These are phyloP conservation scores for Guaruba guarouba DNA, from an alignment of 2,113 vertebrate species.

Conservation along the genomic window DNA sequence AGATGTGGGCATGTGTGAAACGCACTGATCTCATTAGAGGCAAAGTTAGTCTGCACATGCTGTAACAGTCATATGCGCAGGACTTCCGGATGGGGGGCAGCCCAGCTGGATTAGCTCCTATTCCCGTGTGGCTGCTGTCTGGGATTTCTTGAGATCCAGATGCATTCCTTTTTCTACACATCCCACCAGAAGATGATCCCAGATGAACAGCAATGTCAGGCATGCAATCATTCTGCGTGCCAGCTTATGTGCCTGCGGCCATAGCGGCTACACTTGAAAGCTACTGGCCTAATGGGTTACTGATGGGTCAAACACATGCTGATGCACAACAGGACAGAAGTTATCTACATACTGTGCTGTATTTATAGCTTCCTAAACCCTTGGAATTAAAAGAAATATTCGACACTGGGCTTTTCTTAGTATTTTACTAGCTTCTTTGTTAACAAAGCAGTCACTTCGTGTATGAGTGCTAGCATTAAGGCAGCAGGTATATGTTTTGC, in stretches of 20 bases:
- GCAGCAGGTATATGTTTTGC: neutral
- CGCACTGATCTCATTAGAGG: neutral
- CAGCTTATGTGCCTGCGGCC: neutral
- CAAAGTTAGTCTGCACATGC: neutral
- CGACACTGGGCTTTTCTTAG: neutral
- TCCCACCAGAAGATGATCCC: neutral
- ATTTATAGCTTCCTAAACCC: neutral
- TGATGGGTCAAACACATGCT: neutral
- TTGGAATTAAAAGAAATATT: neutral
- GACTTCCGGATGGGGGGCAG: neutral
- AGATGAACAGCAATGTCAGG: neutral
- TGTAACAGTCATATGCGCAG: neutral
- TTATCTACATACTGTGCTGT: neutral
- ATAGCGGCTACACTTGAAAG: neutral
- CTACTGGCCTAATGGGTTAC: neutral
- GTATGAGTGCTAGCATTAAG: rapidly evolving
- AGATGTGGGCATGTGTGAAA: neutral
- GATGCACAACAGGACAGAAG: neutral
- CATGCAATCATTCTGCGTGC: rapidly evolving
- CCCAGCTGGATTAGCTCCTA: neutral
- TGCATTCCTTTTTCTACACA: neutral
- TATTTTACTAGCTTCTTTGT: neutral
- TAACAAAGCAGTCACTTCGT: neutral
- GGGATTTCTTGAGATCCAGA: neutral
- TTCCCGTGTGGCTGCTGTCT: neutral